Conservation (phyloP, 2,113 vertebrate genomes). For the Mugil cephalus region DNA sequence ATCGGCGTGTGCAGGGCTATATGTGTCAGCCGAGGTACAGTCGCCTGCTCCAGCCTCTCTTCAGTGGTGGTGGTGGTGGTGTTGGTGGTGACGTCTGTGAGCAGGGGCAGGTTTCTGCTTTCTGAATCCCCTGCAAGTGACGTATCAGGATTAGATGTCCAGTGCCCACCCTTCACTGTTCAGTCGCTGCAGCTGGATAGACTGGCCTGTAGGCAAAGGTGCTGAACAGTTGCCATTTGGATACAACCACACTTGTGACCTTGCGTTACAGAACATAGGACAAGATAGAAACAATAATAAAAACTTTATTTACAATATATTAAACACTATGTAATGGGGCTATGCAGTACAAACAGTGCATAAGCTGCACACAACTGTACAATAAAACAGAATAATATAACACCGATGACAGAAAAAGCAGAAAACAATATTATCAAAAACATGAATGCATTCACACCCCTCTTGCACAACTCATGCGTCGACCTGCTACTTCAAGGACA, state of each 20-base stretch:
- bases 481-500: too few relatives aligned
- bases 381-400: not conserved
- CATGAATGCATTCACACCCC: not conserved
- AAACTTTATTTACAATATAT: conserved; percentile 35
- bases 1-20: conserved; percentile 15
- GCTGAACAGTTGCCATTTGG: not conserved
- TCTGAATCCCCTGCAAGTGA: conserved; percentile 78
- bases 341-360: not conserved
- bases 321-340: not conserved
- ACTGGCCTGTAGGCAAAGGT: not conserved
- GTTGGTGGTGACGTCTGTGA: conserved; percentile 75
- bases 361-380: not conserved
- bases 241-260: not conserved
- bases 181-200: conserved; percentile 19
- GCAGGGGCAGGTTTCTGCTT: conserved; percentile 79
- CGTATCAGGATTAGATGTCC: conserved; percentile 73
- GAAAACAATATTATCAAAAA: not conserved
- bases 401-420: not conserved
- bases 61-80: not conserved
- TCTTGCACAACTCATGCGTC: not conserved
- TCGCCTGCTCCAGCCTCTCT: conserved; percentile 50
- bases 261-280: not conserved
- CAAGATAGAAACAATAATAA: conserved; percentile 3
- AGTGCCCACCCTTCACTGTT: conserved; percentile 60
- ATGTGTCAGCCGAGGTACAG: conserved; percentile 48